Base-by-base conservation (phyloP, 2,797 vertebrate species). In the Amniataba percoides region DNA sequence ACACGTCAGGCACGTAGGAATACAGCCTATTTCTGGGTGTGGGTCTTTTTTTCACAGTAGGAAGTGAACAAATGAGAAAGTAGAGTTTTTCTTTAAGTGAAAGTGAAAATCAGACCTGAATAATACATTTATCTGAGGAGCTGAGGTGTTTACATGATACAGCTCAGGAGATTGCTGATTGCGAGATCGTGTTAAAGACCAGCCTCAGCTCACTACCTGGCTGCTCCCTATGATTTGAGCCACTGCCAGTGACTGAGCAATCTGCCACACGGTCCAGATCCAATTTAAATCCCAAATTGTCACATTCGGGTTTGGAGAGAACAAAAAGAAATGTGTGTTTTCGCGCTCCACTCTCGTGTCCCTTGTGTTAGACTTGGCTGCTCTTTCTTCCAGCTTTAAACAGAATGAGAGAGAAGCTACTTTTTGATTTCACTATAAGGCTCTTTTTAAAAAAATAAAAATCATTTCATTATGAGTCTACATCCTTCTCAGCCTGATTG, bases 351-450 rank as follows among this genome's bases (percentile, higher is more conserved):
- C n/a, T 80, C 85, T 68, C 61, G 4, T 52, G 55, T 83, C 49
- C 76, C 59, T 43, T 18, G 73, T 64, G 60, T 74, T 36, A 12
- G 53, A 80, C 51, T 89, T 78, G 78, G 82, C 71, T 10, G n/a
- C 64, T 52, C 8, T 45, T 16, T 58, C 45, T 53, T 51, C 34
- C 43, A 59, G 62, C 67, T 85, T 83, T 75, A 74, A 78, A 66
- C 63, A 42, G 64, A 80, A 70, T 57, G 52, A 74, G 43, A 46
- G 31, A 78, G 55, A 31, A 19, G 27, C 51, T 27, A 12, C 48
- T 65, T 75, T 70, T 69, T 71, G 16, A 63, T 82, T 62, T 49
- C 25, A 55, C 63, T 62, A 3, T 39, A 15, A 63, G 61, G 68
- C 48, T 79, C 72, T 80, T 49, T 31, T 31, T 31, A 2, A n/a